Evolutionary conservation across 2,113 vertebrate genomes (phyloP).

Genomic region (Chamaea fasciata): DNA sequence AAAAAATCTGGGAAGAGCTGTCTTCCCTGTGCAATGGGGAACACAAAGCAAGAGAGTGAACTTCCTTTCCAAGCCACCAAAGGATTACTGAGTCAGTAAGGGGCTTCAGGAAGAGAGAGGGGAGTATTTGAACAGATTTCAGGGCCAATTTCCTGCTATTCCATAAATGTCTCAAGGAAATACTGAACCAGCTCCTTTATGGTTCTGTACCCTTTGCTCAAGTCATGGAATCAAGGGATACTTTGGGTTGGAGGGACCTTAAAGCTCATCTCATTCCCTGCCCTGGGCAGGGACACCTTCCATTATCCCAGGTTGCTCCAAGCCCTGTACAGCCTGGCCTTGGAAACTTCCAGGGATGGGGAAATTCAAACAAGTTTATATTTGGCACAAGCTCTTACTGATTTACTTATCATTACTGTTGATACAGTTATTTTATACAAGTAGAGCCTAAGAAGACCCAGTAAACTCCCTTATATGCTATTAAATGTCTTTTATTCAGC

Average conservation of each 20-base stretch:
- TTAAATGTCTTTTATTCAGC: not conserved
- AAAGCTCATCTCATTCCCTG: not conserved
- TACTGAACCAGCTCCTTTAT: not conserved
- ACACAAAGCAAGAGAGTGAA: not conserved
- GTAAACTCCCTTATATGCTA: not conserved
- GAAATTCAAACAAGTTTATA: not conserved
- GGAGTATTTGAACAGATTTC: not conserved
- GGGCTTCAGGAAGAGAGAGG: not conserved
- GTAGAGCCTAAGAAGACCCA: not conserved
- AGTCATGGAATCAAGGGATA: not conserved
- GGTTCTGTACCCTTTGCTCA: not conserved
- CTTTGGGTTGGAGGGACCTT: not conserved
- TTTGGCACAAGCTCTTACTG: not conserved
- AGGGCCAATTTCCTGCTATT: not conserved
- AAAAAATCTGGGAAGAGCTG: not conserved
- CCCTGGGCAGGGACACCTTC: not conserved
- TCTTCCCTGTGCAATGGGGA: not conserved
- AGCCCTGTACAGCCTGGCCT: not conserved
- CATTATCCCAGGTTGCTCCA: not conserved
- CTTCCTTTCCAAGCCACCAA: not conserved
- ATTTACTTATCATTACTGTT: not conserved
- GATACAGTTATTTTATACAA: not conserved
- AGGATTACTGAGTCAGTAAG: not conserved
- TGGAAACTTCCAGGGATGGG: not conserved
- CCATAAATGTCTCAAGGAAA: not conserved